phyloP scores from a whole-genome alignment of 2,888 invertebrate genomes.

The Cacoxenus indagator region DNA sequence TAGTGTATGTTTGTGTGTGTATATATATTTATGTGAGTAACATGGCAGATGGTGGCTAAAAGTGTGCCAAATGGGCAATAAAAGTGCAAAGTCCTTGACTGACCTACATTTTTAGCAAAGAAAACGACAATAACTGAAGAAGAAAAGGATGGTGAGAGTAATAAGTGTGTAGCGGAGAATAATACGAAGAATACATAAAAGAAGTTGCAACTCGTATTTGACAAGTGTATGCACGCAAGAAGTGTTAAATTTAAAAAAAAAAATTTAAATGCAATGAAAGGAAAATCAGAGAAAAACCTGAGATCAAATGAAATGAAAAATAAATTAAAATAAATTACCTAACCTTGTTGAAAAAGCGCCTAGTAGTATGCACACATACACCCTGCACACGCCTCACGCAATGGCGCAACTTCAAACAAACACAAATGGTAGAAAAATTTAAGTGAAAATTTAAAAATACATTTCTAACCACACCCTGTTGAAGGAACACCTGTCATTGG shows the following conservation, averaged over 20 bases:
- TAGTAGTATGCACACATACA: background rate
- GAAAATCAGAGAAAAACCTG: too few species aligned
- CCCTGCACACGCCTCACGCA: too few species aligned
- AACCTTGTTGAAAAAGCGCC: background rate
- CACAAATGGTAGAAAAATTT: too few species aligned
- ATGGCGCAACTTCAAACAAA: too few species aligned
- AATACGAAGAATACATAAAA: background rate
- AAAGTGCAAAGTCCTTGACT: conserved; percentile 53
- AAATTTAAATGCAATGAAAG: background rate
- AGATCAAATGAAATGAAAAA: too few species aligned
- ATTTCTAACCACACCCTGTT: conserved; percentile 11
- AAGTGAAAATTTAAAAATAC: background rate
- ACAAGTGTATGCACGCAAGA: background rate
- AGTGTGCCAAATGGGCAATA: conserved; percentile 46
- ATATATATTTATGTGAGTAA: conserved; percentile 37
- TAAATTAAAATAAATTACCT: too few species aligned
- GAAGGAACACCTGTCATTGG: background rate
- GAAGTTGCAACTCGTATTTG: background rate
- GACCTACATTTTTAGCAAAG: conserved; percentile 47
- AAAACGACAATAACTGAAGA: too few species aligned
- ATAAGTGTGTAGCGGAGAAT: background rate
- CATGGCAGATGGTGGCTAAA: conserved; percentile 31
- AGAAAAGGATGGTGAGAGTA: too few species aligned
- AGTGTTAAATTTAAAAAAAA: background rate
- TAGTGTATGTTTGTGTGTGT: conserved; percentile 18